Evolutionary conservation across 2,797 vertebrate genomes (phyloP), one percentile per base, ranked within the genome.

Genomic region (Aulostomus chinensis): DNA sequence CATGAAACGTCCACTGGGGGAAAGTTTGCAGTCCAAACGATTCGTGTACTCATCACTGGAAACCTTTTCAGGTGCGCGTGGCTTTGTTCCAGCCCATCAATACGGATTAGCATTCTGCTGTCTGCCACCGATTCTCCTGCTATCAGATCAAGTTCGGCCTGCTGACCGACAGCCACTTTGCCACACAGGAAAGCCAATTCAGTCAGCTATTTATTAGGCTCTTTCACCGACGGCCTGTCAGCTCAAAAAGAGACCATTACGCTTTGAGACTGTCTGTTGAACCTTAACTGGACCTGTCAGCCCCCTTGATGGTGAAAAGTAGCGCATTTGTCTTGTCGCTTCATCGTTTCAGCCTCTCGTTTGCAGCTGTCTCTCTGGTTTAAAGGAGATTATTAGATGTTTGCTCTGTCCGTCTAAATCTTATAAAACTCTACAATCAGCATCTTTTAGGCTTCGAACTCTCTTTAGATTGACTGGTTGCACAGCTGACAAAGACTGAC

Each of bases 111-210:
- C 48, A 52, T 58, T 64, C 31, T 37, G 70, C 71, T 13, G 60
- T 70, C 62, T 61, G 52, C 51, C 65, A 69, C 86, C 56, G 53
- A 86, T 86, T 80, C 58, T 52, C 39, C 60, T 56, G 69, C 81
- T 78, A 77, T 83, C 82, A 80, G 83, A 86, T 83, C 59, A 80
- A 77, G 71, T 78, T 68, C 68, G 74, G 56, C 49, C 54, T n/a
- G 56, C 70, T 82, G 85, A 89, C 63, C 80, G 85, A 85, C 80
- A 70, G 73, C 63, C 70, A 81, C 77, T 83, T 80, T 76, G 62
- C 64, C 37, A 32, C 71, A 74, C 69, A 63, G 76, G 73, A 68
- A 61, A 72, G 76, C 70, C 79, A 81, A 80, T 82, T 80, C 79
- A 76, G 67, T 73, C 64, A 66, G 75, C 62, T 70, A 77, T 79